Percentiles rank a stretch among this genome's conserved stretches.
Conservation (phyloP, 1,140 invertebrate species). For the Delia radicum region DNA sequence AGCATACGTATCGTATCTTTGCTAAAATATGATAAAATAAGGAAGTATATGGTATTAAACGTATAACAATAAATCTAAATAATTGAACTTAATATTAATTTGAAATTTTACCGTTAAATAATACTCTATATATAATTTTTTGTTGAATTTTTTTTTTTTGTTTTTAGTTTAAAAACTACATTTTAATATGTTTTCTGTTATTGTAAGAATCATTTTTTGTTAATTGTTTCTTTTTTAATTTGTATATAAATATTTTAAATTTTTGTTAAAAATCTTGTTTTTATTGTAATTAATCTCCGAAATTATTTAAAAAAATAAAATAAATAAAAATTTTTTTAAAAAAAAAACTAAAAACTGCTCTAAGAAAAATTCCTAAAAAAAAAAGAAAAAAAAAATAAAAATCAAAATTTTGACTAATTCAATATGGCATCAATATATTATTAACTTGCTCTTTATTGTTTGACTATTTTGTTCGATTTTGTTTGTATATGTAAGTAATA, state of each 20-base stretch:
- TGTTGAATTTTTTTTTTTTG: background rate
- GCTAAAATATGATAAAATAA: no score
- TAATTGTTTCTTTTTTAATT: conserved; percentile 27
- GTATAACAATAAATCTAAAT: no score
- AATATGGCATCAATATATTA: background rate
- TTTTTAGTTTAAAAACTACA: background rate
- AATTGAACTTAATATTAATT: no score
- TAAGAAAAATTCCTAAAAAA: background rate
- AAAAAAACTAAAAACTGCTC: no score
- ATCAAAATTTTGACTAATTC: background rate
- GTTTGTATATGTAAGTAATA: background rate
- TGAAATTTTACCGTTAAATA: no score
- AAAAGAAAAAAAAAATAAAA: background rate
- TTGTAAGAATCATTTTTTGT: conserved; percentile 16
- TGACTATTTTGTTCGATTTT: background rate
- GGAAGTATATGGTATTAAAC: no score
- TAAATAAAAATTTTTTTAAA: background rate
- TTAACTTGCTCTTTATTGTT: background rate
- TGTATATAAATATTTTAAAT: conserved; percentile 15
- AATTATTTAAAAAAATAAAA: background rate
- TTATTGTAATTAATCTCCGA: background rate
- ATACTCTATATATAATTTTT: background rate
- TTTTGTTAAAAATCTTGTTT: background rate
- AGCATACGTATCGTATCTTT: no score
- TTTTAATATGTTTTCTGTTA: background rate